phyloP scores from a whole-genome alignment of 2,797 vertebrate genomes.

The Psittacula derbiana region DNA sequence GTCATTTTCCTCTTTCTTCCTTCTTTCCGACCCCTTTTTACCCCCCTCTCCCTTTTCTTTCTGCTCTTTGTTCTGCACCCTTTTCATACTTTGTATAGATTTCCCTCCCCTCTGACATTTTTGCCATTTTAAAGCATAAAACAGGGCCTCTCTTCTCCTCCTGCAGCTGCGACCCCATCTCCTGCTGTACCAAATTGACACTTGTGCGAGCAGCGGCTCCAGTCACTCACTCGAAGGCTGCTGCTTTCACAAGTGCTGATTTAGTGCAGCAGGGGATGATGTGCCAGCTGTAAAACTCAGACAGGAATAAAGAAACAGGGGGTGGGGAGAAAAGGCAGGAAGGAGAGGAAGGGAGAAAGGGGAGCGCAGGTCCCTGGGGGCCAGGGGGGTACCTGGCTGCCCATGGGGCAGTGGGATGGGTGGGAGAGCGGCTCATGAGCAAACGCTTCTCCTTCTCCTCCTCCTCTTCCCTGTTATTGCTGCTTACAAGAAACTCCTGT shows the following conservation, averaged over 20 bases:
- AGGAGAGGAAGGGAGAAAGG: not conserved
- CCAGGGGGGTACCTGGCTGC: fast-evolving
- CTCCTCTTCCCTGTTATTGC: not conserved
- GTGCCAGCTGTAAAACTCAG: constrained; percentile 69
- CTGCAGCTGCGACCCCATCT: constrained; percentile 70
- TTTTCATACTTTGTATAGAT: not conserved
- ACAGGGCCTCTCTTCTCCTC: constrained; percentile 57
- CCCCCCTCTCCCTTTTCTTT: not conserved
- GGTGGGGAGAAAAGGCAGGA: not conserved
- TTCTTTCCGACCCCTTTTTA: not conserved
- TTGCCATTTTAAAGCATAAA: constrained; percentile 68
- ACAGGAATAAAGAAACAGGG: constrained; percentile 15
- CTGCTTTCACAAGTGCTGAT: constrained; percentile 76
- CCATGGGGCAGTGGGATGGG: not conserved
- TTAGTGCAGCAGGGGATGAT: constrained; percentile 75
- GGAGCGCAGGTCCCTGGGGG: not conserved
- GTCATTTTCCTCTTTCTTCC: not conserved
- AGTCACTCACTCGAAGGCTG: constrained; percentile 67
- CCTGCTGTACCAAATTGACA: constrained; percentile 78
- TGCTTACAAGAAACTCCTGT: not conserved
- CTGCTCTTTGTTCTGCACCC: not conserved
- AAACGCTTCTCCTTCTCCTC: not conserved
- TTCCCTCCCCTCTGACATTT: constrained; percentile 43
- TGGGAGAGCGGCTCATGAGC: fast-evolving
- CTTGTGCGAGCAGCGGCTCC: constrained; percentile 67